A percentile compares a stretch with the other conserved stretches of the same genome.
Conservation (phyloP, 92 coral and sea anemone species). For the Umimayanthus chanpuru region DNA sequence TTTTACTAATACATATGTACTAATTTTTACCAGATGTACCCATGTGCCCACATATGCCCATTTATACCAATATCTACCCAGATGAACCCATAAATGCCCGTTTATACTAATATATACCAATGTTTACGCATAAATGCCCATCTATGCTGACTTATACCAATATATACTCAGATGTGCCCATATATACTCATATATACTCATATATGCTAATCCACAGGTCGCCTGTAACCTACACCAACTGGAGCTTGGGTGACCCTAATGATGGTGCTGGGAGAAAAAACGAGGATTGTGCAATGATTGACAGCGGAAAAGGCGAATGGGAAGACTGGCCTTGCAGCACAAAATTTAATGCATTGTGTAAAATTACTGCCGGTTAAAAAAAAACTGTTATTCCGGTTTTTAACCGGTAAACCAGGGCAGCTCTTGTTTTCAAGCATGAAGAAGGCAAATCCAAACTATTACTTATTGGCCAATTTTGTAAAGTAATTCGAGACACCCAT, state of each 20-base stretch:
- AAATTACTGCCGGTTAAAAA: conserved; percentile 10
- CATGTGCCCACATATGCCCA: no score
- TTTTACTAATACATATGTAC: no score
- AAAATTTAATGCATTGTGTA: conserved; percentile 8
- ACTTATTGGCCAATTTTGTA: no score
- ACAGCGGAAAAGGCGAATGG: not conserved
- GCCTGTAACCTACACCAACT: not conserved
- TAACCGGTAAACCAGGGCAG: not conserved
- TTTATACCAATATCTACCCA: not conserved
- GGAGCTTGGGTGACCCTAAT: conserved; percentile 29
- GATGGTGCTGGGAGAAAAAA: not conserved
- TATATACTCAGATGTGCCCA: no score
- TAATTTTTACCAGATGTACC: no score
- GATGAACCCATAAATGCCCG: no score
- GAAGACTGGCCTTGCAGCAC: conserved; percentile 44
- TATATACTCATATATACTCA: not conserved
- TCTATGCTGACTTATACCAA: not conserved
- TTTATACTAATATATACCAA: no score
- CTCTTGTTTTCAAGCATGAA: no score
- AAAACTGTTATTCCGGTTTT: not conserved
- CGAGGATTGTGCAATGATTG: conserved; percentile 23
- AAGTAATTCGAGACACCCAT: no score
- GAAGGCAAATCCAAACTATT: no score
- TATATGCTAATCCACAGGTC: not conserved
- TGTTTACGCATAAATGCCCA: no score